A percentile compares a stretch with the other conserved stretches of the same genome.
Conservation (phyloP, 2,113 vertebrate species). For the Cyphomyrus discorhynchus region DNA sequence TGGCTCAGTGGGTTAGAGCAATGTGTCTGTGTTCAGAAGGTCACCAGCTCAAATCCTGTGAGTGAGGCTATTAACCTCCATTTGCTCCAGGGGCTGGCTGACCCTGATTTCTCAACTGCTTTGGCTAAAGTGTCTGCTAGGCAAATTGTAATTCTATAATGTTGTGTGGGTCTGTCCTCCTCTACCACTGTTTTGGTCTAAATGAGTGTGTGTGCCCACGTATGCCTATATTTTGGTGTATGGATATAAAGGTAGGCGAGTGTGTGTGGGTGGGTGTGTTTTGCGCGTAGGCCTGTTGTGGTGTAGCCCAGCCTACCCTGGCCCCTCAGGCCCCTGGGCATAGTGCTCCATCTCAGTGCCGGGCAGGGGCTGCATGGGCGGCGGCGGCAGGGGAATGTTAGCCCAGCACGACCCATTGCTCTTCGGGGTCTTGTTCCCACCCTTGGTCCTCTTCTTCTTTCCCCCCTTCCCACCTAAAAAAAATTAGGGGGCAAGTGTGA, state of each 20-base stretch:
- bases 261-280: not conserved
- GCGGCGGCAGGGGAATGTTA: slow-evolving; percentile 86
- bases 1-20: not conserved
- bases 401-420: slow-evolving; percentile 87
- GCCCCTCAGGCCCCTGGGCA: slow-evolving; percentile 72
- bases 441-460: slow-evolving; percentile 94
- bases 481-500: not conserved
- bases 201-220: not conserved
- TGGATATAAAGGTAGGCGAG: not conserved
- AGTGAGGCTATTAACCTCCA: not conserved
- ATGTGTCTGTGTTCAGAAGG: not conserved
- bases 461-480: slow-evolving; percentile 84
- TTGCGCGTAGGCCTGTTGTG: slow-evolving; percentile 1
- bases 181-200: not conserved
- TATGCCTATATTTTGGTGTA: not conserved
- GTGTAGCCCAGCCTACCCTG: slow-evolving; percentile 62
- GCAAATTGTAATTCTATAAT: not conserved
- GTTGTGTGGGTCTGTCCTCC: not conserved
- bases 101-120: not conserved
- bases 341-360: slow-evolving; percentile 89
- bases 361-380: slow-evolving; percentile 87
- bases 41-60: not conserved
- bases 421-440: slow-evolving; percentile 79
- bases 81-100: not conserved
- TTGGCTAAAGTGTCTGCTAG: not conserved